Base-by-base conservation (phyloP, 2,888 invertebrate genomes). In the Habroteleia sp. region DNA sequence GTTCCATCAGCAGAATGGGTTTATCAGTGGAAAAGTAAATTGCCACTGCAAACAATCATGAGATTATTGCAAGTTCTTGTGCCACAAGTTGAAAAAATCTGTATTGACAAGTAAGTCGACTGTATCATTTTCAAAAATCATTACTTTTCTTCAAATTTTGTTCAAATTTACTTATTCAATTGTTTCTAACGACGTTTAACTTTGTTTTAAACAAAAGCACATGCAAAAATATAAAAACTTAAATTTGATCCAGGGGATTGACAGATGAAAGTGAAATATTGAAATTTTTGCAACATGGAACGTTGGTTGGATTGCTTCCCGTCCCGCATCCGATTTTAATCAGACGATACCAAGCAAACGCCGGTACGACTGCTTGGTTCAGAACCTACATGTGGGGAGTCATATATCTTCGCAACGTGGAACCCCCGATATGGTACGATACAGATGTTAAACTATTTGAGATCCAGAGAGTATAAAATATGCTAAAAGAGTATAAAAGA, bases 321-420 rank as follows among this genome's bases (percentile, higher is more conserved):
- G 99, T 99, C 52, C 99, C 99, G 3, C 99, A 99, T 90, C 99
- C 99, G 4, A 99, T 99, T 89, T 93, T 99, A 74, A 99, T 99
- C 87, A 92, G 99, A 82, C 97, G 99, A 90, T 99, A 99, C 90
- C 99, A 99, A 90, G 98, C 99, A 42, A 99, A 99, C 90, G 94
- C 95, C 27, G 99, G 98, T 74, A 99, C 99, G 0, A 98, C 98
- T 16, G 97, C 98, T 84, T 99, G 99, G 99, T 99, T 99, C 91
- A 91, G 99, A 60, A 99, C 99, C 0, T 99, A 99, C 89, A 96
- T 99, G 93, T 99, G 99, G 99, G 99, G 99, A 48, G 97, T 99
- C 58, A 98, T 99, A 80, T 99, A 99, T 89, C 92, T 99, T 82
- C 93, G 98, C 84, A 99, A 99, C 89, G 95, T 98, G 56, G 98